Evolutionary conservation across 2,797 vertebrate genomes (phyloP), one percentile per base, ranked within the genome.

Genomic region (Rhinatrema bivittatum): DNA sequence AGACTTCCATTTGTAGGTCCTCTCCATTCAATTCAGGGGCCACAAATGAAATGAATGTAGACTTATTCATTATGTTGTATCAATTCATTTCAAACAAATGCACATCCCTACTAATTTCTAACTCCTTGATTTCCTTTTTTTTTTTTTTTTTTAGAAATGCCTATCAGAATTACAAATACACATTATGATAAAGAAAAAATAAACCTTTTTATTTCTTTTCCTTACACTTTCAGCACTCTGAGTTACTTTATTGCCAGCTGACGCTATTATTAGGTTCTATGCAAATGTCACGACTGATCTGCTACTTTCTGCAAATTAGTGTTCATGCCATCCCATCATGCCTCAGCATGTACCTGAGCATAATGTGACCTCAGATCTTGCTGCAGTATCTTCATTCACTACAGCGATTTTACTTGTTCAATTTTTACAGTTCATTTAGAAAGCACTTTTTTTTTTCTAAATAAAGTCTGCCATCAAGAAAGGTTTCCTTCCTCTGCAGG

Each of bases 221-320:
- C 7, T 24, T 21, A 29, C 16, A 13, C 39, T 50, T 45, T 17
- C 21, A 48, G 11, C 30, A 23, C 15, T 11, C 10, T 20, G 16
- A 24, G 5, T 6, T 11, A 38, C 20, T 28, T 51, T 48, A 39
- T 47, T 54, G 30, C 27, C 7, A 37, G 10, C 16, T 49, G 25
- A 39, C 35, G 33, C 20, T 56, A 29, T 39, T 29, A 46, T 39
- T 35, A 47, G 12, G 10, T 35, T 64, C 42, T 50, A 24, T 10
- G 42, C 33, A 62, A 62, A 74, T 26, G 25, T 55, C 46, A 64
- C 41, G 22, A 46, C 36, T 52, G 7, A 56, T 48, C 10, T 29
- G 44, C 1, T 42, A 20, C 46, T 32, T 48, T 59, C 34, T 46
- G 30, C 16, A 32, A 44, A 39, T 51, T 34, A 63, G 22, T 49